Evolutionary conservation across 2,797 vertebrate genomes (phyloP), one percentile per base, ranked within the genome.

Genomic region (Mormyrops boulengeri): DNA sequence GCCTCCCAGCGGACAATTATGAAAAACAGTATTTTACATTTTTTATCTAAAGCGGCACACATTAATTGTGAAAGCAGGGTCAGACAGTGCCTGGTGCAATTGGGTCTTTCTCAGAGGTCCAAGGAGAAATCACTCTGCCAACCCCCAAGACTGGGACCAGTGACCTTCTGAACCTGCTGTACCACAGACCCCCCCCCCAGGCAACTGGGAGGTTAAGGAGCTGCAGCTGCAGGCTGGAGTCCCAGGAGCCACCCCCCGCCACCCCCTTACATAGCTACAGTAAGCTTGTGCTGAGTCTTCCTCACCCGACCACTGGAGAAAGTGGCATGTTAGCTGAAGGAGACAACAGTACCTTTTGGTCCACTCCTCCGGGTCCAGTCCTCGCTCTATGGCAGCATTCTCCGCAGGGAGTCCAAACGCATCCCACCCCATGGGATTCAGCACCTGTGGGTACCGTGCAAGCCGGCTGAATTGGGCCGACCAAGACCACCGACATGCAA

Each of bases 401-500:
- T 99, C 99, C 0, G 99, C 99, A 55, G 99, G 99, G 62, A 99
- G 96, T 41, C 99, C 99, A 89, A 99, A 99, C 0, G 98, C 98
- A 5, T 99, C 99, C 98, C 98, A 99, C n/a, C 99, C 99, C 97
- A 99, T 99, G 0, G 99, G 98, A 94, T 99, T 98, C 90, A 99
- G 94, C 89, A 99, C 98, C 99, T 99, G 91, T 17, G 9, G 89
- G 47, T 0, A 38, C 11, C 91, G 0, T 69, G 3, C 60, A 3
- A 26, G 11, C 7, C 2, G 12, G 26, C 47, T 34, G 26, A 26
- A 85, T 4, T 14, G 84, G 77, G 19, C 41, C 6, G 38, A 19
- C 19, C 7, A 1, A n/a, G 19, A 82, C 7, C 19, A 47, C 7
- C 19, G 77, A n/a, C 34, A 9, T 19, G 41, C 77, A n/a, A n/a